Percentiles rank a stretch among this genome's conserved stretches.
Conservation (phyloP, 2,797 vertebrate species). For the Pseudochromis fuscus region DNA sequence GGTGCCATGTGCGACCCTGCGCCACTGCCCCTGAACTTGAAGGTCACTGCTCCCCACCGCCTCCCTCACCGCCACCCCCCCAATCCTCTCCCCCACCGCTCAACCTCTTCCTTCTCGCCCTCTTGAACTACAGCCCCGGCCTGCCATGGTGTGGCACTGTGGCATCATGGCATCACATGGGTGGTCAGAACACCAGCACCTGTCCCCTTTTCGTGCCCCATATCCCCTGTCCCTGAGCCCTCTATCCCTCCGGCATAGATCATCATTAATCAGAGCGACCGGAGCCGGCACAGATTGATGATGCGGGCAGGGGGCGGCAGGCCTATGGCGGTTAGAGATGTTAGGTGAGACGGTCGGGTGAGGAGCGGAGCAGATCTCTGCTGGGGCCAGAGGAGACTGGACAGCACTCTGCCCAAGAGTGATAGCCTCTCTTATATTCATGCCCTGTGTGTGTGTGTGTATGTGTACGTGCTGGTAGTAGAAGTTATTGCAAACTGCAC, state of each 20-base stretch:
- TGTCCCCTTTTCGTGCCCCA: slow-evolving; percentile 72
- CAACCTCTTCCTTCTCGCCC: slow-evolving; percentile 38
- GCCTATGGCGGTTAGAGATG: slow-evolving; percentile 77
- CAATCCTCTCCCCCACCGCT: slow-evolving; percentile 8
- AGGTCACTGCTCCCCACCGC: slow-evolving; percentile 70
- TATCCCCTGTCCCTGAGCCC: slow-evolving; percentile 65
- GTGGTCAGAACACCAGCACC: slow-evolving; percentile 73
- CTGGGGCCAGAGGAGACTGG: slow-evolving; percentile 79
- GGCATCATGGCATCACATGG: slow-evolving; percentile 63
- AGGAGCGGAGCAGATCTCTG: slow-evolving; percentile 75
- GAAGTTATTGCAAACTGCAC: slow-evolving; percentile 28
- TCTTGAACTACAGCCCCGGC: slow-evolving; percentile 63
- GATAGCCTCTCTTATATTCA: slow-evolving; percentile 67
- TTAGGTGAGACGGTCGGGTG: slow-evolving; percentile 80
- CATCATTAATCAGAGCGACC: slow-evolving; percentile 85
- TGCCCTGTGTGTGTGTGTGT: slow-evolving; percentile 43
- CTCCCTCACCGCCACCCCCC: not conserved
- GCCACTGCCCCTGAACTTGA: slow-evolving; percentile 82
- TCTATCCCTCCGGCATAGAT: slow-evolving; percentile 68
- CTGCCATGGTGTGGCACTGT: slow-evolving; percentile 68
- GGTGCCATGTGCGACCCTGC: slow-evolving; percentile 78
- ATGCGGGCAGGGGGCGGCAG: slow-evolving; percentile 75
- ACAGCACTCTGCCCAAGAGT: slow-evolving; percentile 76
- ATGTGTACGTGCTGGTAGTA: slow-evolving; percentile 6
- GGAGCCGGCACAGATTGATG: slow-evolving; percentile 82